Evolutionary conservation across 2,113 vertebrate species (phyloP), one percentile per base, ranked within the genome.

Genomic region (Colaptes auratus): DNA sequence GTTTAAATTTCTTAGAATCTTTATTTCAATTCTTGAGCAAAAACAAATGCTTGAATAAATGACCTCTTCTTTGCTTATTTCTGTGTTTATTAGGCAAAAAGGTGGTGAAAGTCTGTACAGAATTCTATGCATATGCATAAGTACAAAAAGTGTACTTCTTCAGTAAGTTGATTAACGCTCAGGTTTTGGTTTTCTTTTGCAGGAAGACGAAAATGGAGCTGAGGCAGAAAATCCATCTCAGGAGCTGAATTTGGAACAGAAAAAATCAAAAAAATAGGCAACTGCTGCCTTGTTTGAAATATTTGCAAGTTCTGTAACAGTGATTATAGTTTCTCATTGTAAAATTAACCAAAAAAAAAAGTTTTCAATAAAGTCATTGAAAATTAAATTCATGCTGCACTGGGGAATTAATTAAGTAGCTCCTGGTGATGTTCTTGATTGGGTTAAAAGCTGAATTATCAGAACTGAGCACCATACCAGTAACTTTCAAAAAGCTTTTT

Each of bases 161-260:
- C 69, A 84, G 5, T 89, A 90, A 74, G 33, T 61, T 73, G 58
- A 83, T 96, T 97, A 97, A 97, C 90, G 55, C 91, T 91, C 69
- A 82, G 35, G 56, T 96, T 94, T 97, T 90, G 86, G 92, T 97
- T 98, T 97, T 96, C 85, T 97, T 98, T 98, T 95, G 78, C 97
- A 97, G 97, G 98, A 98, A 95, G 98, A 97, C 76, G 98, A 98
- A 97, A 97, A 97, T 91, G 96, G 97, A 82, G 96, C 98, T 55
- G 98, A 98, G 96, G 98, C 98, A 96, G 98, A 98, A 97, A 93
- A 94, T 56, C 64, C 92, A 90, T 95, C 97, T 97, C 97, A 97
- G 96, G 97, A 98, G 66, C 88, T 95, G 92, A 96, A 92, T 83
- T 75, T 95, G 95, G 98, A 98, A 94, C 96, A 97, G 81, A 98